These are phyloP conservation scores for Porites lobata DNA, from an alignment of 92 coral and sea anemone species.

Conservation along the genomic window DNA sequence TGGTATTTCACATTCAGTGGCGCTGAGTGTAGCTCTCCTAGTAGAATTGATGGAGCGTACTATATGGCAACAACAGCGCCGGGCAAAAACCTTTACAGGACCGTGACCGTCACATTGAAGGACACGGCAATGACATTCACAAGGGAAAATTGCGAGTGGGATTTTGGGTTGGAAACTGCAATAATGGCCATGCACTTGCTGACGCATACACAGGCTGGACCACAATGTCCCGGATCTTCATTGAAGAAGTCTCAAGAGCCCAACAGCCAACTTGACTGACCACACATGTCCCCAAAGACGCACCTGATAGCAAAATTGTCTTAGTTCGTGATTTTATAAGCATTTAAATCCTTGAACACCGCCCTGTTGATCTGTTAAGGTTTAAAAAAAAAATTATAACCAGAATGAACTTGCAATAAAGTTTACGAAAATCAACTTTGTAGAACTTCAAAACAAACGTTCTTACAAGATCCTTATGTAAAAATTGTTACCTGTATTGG, in stretches of 20 bases:
- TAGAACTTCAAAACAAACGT: too few relatives aligned
- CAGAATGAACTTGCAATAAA: too few relatives aligned
- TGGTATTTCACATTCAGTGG: constrained; percentile 67
- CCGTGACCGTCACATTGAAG: constrained; percentile 57
- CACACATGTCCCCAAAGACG: too few relatives aligned
- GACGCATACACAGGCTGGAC: constrained; percentile 19
- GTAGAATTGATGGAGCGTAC: constrained; percentile 49
- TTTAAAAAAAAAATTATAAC: too few relatives aligned
- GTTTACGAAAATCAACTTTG: too few relatives aligned
- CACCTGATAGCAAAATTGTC: too few relatives aligned
- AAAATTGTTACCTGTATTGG: too few relatives aligned
- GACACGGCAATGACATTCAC: constrained; percentile 42
- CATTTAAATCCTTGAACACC: too few relatives aligned
- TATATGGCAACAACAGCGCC: not conserved
- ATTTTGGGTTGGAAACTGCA: constrained; percentile 54
- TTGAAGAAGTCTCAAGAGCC: constrained; percentile 11
- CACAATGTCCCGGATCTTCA: constrained; percentile 12
- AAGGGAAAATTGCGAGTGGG: constrained; percentile 45
- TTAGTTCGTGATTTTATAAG: too few relatives aligned
- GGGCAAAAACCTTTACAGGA: not conserved
- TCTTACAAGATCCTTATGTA: too few relatives aligned
- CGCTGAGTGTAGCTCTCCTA: constrained; percentile 56
- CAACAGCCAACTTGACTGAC: not conserved
- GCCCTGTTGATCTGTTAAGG: too few relatives aligned
- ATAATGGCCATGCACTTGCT: not conserved